phyloP scores from a whole-genome alignment of 2,113 vertebrate species.

The Tricholaema leucomelas region DNA sequence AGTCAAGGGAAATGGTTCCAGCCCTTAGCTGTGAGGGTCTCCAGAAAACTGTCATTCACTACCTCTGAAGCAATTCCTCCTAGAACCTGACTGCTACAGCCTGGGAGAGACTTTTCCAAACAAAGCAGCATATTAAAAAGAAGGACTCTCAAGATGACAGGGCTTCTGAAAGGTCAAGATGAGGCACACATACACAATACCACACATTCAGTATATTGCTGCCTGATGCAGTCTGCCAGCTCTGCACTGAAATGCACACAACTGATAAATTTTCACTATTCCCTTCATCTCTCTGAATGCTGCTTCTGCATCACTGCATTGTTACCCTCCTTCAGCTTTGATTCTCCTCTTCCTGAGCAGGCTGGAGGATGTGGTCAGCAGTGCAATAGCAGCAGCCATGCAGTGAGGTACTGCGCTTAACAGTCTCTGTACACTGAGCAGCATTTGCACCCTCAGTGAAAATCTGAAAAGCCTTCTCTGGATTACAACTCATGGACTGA shows the following conservation, averaged over 20 bases:
- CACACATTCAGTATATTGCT: neutral
- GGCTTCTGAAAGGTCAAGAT: neutral
- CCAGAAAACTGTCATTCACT: neutral
- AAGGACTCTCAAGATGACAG: neutral
- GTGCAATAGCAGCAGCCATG: neutral
- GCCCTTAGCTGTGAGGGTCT: neutral
- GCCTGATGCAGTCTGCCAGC: neutral
- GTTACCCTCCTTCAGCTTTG: neutral
- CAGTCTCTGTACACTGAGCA: neutral
- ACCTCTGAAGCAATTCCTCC: neutral
- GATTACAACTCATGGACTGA: neutral
- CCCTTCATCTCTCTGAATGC: neutral
- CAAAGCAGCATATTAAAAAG: neutral
- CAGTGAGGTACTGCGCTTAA: neutral
- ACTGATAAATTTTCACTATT: neutral
- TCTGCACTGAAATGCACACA: rapidly evolving
- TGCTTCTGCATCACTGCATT: neutral
- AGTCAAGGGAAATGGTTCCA: neutral
- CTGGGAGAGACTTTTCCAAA: neutral
- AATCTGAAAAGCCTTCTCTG: neutral
- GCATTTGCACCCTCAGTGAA: neutral
- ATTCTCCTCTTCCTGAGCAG: neutral
- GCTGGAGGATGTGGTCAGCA: rapidly evolving
- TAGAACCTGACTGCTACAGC: neutral
- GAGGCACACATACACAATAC: neutral